Evolutionary conservation across 2,888 invertebrate genomes (phyloP), one percentile per base, ranked within the genome.

Genomic region (Panorpa germanica): DNA sequence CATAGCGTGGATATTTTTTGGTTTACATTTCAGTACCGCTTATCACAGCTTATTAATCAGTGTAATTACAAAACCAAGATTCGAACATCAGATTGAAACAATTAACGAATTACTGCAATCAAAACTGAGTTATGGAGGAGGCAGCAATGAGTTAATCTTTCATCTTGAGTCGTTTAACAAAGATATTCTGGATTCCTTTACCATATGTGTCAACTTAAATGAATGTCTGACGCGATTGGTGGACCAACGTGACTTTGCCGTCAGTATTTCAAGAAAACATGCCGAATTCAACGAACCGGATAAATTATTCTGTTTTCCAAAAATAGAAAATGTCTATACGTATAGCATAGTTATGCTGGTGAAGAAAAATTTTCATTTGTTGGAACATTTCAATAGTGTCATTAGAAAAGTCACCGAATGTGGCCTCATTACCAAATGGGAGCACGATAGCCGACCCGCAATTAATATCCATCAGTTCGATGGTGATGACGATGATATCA

Each of bases 341-440:
- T 54, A 50, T 34, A 39, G 48, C 10, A 49, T 53, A 2, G 42
- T 45, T 5, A 47, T 54, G 44, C 35, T 53, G 29, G 38, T 50
- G 37, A 45, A 49, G 5, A 50, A 46, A 33, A 46, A 51, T 31
- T 48, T 43, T 28, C 52, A 51, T 41, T 33, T 53, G 10, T 34
- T 52, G 34, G 46, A 48, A 14, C 46, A 45, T 34, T 48, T 54
- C 21, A 52, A 54, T 40, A 43, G 43, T 1, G 40, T 52, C 4
- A 50, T 53, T 25, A 47, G 50, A 25, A 39, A 44, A 11, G 42
- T 50, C 3, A 48, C 48, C 11, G 54, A 54, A 30, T 50, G 50
- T 21, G 54, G 53, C 2, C 48, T 52, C 22, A 44, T 53, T 39
- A 43, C 48, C 10, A 53, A 52, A 33, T 54, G 53, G 53, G 43